phyloP scores from a whole-genome alignment of 2,888 invertebrate genomes.

The Lymantria monacha region DNA sequence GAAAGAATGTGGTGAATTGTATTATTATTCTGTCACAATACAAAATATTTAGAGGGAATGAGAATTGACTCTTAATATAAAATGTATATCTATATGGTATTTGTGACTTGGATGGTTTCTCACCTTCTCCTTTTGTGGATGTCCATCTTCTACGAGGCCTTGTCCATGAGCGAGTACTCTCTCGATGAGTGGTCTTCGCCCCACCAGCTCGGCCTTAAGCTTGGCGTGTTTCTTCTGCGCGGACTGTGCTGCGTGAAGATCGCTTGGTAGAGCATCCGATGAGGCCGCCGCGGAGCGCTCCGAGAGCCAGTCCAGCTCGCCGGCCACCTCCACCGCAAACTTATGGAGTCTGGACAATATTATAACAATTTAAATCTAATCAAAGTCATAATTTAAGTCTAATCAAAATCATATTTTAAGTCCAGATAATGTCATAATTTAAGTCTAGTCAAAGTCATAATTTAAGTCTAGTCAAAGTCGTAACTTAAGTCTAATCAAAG shows the following conservation, averaged over 20 bases:
- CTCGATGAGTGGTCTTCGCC: constrained; percentile 92
- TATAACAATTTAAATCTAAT: not conserved
- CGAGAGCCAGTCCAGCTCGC: constrained; percentile 97
- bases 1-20: no score
- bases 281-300: constrained; percentile 93
- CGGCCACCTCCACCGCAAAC: constrained; percentile 95
- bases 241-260: constrained; percentile 95
- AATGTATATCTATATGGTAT: no score
- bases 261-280: constrained; percentile 89
- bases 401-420: no score
- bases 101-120: no score
- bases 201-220: constrained; percentile 93
- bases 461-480: no score
- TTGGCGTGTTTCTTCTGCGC: constrained; percentile 97
- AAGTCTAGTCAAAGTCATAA: no score
- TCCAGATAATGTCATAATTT: constrained; percentile 33
- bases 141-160: constrained; percentile 86
- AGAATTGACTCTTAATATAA: no score
- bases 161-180: constrained; percentile 91
- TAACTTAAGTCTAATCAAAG: constrained; percentile 73
- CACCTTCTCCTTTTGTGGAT: constrained; percentile 91
- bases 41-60: no score
- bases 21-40: no score
- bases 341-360: constrained; percentile 86
- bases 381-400: no score